These are phyloP conservation scores for Graptemys geographica DNA, from an alignment of 2,797 vertebrate species.

Conservation along the genomic window DNA sequence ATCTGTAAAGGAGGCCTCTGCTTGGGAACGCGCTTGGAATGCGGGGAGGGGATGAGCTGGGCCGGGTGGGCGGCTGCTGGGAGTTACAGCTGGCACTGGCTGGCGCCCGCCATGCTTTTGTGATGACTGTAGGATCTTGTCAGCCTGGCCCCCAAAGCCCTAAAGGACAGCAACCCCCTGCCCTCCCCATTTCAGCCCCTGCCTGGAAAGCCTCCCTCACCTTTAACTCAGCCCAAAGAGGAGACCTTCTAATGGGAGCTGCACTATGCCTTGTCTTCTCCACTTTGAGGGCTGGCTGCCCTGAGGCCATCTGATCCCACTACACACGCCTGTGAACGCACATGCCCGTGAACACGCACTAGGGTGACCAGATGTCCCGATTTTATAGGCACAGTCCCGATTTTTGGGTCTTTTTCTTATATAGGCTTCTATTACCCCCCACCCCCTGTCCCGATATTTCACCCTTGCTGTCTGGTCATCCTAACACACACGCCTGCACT, in stretches of 20 bases:
- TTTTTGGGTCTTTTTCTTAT: too few relatives aligned
- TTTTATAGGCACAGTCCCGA: too few relatives aligned
- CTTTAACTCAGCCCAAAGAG: neutral
- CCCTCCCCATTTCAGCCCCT: accelerated
- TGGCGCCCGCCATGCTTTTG: neutral
- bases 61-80: neutral
- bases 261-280: neutral
- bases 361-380: too few relatives aligned
- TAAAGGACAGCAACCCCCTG: neutral
- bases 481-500: too few relatives aligned
- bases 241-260: too few relatives aligned
- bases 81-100: neutral
- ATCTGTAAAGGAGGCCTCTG: neutral
- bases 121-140: neutral
- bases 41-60: neutral
- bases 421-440: too few relatives aligned
- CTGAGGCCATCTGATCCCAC: neutral
- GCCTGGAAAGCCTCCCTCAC: accelerated
- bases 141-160: neutral
- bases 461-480: too few relatives aligned
- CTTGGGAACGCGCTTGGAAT: neutral
- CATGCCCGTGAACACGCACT: neutral
- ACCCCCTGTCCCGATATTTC: too few relatives aligned
- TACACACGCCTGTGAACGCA: neutral
- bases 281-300: neutral